phyloP scores from a whole-genome alignment of 2,113 vertebrate species.

The Prietella phreatophila region DNA sequence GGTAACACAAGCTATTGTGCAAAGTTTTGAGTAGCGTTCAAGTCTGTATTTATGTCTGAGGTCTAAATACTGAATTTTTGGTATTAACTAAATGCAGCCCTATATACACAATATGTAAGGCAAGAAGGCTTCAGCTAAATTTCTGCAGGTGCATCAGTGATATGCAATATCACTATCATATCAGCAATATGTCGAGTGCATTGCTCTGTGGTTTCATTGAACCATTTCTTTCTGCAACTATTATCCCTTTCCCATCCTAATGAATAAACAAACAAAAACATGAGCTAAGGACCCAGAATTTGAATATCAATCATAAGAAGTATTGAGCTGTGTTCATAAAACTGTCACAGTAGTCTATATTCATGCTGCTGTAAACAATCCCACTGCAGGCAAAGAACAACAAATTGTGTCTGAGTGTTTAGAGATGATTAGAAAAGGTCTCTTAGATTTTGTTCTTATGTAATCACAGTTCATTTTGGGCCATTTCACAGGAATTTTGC shows the following conservation, averaged over 20 bases:
- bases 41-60: background rate
- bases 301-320: background rate
- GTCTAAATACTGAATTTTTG: background rate
- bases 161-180: too few species aligned
- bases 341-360: slow-evolving; percentile 8
- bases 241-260: slow-evolving; percentile 4
- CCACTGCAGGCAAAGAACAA: slow-evolving; percentile 19
- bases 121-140: slow-evolving; percentile 33
- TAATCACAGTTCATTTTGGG: background rate
- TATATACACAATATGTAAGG: background rate
- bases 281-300: background rate
- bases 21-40: background rate
- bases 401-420: slow-evolving; percentile 9
- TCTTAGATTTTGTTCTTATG: slow-evolving; percentile 13
- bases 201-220: background rate
- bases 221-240: background rate
- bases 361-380: slow-evolving; percentile 11
- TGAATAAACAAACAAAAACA: background rate
- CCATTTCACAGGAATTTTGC: slow-evolving; percentile 8
- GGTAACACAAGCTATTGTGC: background rate
- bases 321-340: slow-evolving; percentile 1
- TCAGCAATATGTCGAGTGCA: slow-evolving; percentile 4
- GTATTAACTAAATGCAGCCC: background rate
- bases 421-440: background rate
- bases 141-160: slow-evolving; percentile 14